These are phyloP conservation scores for Chelidonichthys spinosus DNA, from an alignment of 2,797 vertebrate species.

Conservation along the genomic window DNA sequence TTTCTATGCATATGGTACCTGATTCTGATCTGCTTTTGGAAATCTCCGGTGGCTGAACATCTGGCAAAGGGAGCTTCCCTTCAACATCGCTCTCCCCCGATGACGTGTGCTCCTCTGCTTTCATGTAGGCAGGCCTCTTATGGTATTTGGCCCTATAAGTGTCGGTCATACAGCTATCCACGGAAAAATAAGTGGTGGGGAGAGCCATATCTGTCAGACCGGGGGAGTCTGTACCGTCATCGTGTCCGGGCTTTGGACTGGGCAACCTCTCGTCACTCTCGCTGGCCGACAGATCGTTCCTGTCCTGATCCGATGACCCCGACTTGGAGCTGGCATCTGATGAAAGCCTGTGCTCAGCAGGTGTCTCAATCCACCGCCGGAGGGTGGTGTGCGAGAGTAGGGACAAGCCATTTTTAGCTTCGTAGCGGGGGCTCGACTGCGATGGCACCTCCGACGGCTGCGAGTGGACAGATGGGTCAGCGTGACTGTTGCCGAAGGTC, in stretches of 20 bases:
- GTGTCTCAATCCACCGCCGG: constrained; percentile 74
- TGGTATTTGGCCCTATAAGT: constrained; percentile 96
- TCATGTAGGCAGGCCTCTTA: constrained; percentile 85
- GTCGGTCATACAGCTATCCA: constrained; percentile 97
- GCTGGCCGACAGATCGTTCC: constrained; percentile 82
- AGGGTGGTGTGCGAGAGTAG: constrained; percentile 52
- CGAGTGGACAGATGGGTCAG: constrained; percentile 47
- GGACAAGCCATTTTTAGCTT: constrained; percentile 61
- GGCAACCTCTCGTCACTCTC: constrained; percentile 81
- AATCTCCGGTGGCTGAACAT: constrained; percentile 68
- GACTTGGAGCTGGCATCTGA: constrained; percentile 85
- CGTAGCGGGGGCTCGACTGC: constrained; percentile 40
- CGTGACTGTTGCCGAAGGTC: constrained; percentile 70
- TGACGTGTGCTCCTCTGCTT: constrained; percentile 78
- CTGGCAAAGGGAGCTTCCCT: constrained; percentile 64
- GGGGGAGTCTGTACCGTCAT: constrained; percentile 53
- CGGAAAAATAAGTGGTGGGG: constrained; percentile 95
- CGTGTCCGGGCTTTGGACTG: constrained; percentile 50
- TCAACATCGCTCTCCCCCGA: constrained; percentile 82
- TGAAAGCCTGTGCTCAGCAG: constrained; percentile 69
- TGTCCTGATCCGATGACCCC: constrained; percentile 82
- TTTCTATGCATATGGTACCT: constrained; percentile 64
- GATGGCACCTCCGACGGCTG: constrained; percentile 63
- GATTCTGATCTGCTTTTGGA: constrained; percentile 77
- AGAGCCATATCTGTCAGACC: constrained; percentile 76